Evolutionary conservation across 1,140 invertebrate species (phyloP), one percentile per base, ranked within the genome.

Genomic region (Tribolium madens): DNA sequence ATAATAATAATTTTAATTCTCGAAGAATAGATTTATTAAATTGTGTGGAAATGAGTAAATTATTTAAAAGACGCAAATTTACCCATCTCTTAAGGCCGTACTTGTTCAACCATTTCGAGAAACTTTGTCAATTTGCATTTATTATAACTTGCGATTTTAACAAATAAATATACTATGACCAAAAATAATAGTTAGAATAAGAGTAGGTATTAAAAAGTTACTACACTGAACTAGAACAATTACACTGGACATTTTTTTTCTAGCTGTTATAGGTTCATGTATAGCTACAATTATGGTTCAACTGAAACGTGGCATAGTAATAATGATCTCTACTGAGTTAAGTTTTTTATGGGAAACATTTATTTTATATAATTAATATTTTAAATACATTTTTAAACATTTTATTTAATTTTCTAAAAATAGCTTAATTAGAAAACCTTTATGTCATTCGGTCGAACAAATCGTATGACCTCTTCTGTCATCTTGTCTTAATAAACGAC

Each of bases 381-480:
- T 31, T n/a, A n/a, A 42, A 9, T 42, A 42, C 36, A 42, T 2
- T 26, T 26, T 26, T 3, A 26, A n/a, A n/a, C n/a, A n/a, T n/a
- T 26, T 26, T 26, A 26, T 26, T n/a, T 26, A 42, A 42, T 9
- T 7, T 42, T 0, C 1, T 42, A 42, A 42, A 42, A 42, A 42
- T 42, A 42, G 36, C 36, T 1, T 26, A 26, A 26, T 26, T 5
- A 7, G 36, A 2, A 42, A n/a, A 14, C 57, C 57, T 64, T 64
- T 21, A 33, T 18, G 57, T 64, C 57, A 64, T 64, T 33, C 26
- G 26, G 57, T 64, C 12, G 57, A 64, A 9, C 57, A 64, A 64
- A 0, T 33, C 12, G 10, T 13, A 42, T 26, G 57, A 10, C 57
- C 57, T 64, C 53, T 64, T 64, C 57, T 64, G 57, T 64, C 57